A percentile compares a stretch with the other conserved stretches of the same genome.
These are phyloP conservation scores for Neodiprion lecontei DNA, from an alignment of 1,140 invertebrate species.

Conservation along the genomic window DNA sequence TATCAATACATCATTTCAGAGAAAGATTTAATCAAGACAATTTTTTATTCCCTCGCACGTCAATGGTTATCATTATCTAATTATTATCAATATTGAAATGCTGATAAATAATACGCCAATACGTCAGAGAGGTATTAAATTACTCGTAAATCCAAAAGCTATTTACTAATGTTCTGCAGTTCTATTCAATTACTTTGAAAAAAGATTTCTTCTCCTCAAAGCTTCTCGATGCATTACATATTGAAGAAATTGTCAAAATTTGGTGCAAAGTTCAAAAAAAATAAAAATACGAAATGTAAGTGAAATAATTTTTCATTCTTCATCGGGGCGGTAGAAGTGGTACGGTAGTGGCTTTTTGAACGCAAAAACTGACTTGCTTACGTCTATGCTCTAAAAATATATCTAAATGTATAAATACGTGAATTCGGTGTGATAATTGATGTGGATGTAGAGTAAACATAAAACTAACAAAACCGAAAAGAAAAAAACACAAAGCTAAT, in stretches of 20 bases:
- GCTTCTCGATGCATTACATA: constrained; percentile 10
- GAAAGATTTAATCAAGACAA: not conserved
- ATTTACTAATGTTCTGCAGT: not conserved
- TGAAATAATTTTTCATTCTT: not conserved
- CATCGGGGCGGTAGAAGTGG: not conserved
- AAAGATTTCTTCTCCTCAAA: not conserved
- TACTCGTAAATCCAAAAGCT: not conserved
- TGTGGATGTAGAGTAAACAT: not conserved
- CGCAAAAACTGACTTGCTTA: not conserved
- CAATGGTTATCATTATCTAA: not conserved
- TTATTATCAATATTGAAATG: not conserved
- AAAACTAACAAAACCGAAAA: not conserved
- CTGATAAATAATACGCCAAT: not conserved
- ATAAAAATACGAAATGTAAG: constrained; percentile 3
- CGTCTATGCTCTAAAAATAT: constrained; percentile 13
- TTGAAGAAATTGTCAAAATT: constrained; percentile 8
- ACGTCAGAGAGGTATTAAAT: constrained; percentile 1
- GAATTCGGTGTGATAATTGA: constrained; percentile 16
- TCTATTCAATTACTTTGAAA: not conserved
- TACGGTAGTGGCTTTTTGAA: not conserved
- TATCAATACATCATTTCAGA: not conserved
- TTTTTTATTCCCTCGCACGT: not conserved
- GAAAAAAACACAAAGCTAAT: no score
- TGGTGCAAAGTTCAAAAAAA: constrained; percentile 2
- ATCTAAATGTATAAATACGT: constrained; percentile 19